Percentiles rank a stretch among this genome's conserved stretches.
Conservation (phyloP, 2,797 vertebrate species). For the Adelosebastes latens region DNA sequence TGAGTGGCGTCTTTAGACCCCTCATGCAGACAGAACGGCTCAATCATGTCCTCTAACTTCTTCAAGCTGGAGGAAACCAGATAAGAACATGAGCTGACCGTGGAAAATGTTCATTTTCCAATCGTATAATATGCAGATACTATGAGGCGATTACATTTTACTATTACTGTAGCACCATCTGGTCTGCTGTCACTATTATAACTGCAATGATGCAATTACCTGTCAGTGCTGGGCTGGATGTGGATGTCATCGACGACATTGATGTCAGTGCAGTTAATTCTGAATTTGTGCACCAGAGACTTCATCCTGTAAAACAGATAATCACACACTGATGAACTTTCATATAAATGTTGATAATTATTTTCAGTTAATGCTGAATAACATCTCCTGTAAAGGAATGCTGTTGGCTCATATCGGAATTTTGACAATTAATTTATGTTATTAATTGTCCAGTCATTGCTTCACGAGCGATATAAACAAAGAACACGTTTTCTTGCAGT, state of each 20-base stretch:
- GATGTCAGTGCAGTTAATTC: constrained; percentile 94
- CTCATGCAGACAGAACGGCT: constrained; percentile 92
- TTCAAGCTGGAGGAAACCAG: constrained; percentile 85
- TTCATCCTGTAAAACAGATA: constrained; percentile 85
- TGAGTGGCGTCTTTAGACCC: constrained; percentile 85
- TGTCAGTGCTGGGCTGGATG: constrained; percentile 87
- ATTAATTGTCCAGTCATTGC: not conserved
- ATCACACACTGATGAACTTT: constrained; percentile 1
- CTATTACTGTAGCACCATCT: constrained; percentile 4
- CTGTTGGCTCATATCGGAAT: not conserved
- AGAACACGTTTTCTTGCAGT: too few relatives aligned
- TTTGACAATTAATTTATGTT: not conserved
- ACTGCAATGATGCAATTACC: constrained; percentile 77
- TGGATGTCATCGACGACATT: constrained; percentile 92
- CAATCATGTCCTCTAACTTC: constrained; percentile 95
- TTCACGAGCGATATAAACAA: too few relatives aligned
- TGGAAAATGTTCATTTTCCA: not conserved
- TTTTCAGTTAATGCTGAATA: not conserved
- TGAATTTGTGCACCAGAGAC: constrained; percentile 92
- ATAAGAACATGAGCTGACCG: constrained; percentile 13
- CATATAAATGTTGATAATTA: not conserved
- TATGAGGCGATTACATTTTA: not conserved
- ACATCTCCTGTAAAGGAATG: not conserved
- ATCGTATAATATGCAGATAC: not conserved
- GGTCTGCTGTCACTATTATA: not conserved